Conservation (phyloP, 2,888 invertebrate species). For the Incurvaria masculella region DNA sequence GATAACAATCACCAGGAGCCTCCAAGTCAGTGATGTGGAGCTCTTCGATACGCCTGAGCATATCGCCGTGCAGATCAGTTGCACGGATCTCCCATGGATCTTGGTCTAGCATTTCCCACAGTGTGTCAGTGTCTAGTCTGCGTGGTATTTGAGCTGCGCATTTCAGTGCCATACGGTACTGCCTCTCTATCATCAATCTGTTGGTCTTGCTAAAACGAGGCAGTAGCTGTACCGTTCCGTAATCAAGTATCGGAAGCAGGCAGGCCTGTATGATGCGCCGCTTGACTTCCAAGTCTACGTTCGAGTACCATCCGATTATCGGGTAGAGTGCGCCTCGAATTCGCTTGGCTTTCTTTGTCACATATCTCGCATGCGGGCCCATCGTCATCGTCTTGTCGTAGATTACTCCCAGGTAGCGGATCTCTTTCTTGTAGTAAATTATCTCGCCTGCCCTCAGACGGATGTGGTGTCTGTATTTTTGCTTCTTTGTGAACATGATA, state of each 20-base stretch:
- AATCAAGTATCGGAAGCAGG: conserved; percentile 12
- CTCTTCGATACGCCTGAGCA: too few species aligned
- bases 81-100: conserved; percentile 11
- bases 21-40: too few species aligned
- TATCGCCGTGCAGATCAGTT: neutral
- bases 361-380: conserved; percentile 2
- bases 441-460: neutral
- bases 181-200: conserved; percentile 8
- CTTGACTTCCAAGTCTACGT: conserved; percentile 10
- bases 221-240: conserved; percentile 13
- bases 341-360: conserved; percentile 5
- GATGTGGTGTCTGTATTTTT: neutral
- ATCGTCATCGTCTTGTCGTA: conserved; percentile 1
- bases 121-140: conserved; percentile 4
- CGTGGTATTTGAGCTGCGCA: conserved; percentile 4
- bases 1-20: too few species aligned
- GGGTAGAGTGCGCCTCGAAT: conserved; percentile 7
- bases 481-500: conserved; percentile 4
- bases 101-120: conserved; percentile 13
- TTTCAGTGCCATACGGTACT: conserved; percentile 8
- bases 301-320: conserved; percentile 12
- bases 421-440: conserved; percentile 1
- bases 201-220: conserved; percentile 11
- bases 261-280: conserved; percentile 11
- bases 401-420: neutral